phyloP scores from a whole-genome alignment of 2,888 invertebrate species.

The Abrostola triplasia region DNA sequence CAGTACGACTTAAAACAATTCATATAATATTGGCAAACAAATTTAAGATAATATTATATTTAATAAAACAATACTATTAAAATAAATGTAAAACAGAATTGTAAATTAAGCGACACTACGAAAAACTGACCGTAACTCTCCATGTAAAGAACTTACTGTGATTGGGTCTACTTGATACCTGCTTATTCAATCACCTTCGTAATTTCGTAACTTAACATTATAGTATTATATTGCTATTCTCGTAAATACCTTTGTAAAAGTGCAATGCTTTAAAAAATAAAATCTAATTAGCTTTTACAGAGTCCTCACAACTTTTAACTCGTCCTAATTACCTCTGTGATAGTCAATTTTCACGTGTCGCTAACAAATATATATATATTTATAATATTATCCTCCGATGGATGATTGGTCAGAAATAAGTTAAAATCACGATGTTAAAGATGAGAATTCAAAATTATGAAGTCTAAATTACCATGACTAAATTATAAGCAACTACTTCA shows the following conservation, averaged over 20 bases:
- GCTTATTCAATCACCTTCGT: not conserved
- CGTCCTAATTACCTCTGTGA: constrained; percentile 3
- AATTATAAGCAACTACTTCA: constrained; percentile 4
- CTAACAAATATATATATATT: constrained; percentile 3
- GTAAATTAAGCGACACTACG: too few species aligned
- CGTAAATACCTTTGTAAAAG: not conserved
- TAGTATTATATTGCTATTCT: not conserved
- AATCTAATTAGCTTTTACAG: not conserved
- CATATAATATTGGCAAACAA: not conserved
- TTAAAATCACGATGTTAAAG: not conserved
- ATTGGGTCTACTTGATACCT: not conserved
- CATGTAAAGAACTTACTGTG: not conserved
- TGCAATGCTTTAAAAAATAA: not conserved
- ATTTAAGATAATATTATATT: not conserved
- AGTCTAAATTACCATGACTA: not conserved
- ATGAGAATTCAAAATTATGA: not conserved
- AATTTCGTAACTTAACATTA: not conserved
- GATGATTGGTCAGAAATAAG: not conserved
- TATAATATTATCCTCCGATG: constrained; percentile 3
- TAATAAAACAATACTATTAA: too few species aligned
- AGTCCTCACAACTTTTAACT: constrained; percentile 3
- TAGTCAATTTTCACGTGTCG: constrained; percentile 1
- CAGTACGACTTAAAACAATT: not conserved
- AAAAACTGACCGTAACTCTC: too few species aligned
- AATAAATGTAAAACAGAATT: too few species aligned